These are phyloP conservation scores for Melanocharis versteri DNA, from an alignment of 2,113 vertebrate genomes.

Conservation along the genomic window DNA sequence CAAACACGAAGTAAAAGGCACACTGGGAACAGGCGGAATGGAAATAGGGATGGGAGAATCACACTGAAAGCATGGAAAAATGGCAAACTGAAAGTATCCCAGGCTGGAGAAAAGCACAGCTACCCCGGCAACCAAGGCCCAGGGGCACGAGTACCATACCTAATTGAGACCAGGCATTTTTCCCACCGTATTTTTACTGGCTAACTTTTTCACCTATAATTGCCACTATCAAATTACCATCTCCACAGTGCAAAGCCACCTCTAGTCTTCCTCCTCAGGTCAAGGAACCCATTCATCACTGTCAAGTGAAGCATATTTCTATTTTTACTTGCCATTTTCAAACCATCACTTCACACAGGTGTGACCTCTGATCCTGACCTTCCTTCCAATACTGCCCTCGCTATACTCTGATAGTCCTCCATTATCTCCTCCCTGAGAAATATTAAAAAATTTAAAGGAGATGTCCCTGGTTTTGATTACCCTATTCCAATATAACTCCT, in stretches of 20 bases:
- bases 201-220: constrained; percentile 24
- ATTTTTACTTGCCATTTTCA: constrained; percentile 30
- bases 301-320: background rate
- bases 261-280: constrained; percentile 15
- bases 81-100: background rate
- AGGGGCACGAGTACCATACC: background rate
- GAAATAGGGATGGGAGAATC: background rate
- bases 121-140: accelerated
- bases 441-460: constrained; percentile 18
- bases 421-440: constrained; percentile 18
- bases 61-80: background rate
- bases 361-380: constrained; percentile 31
- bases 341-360: constrained; percentile 7
- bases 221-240: constrained; percentile 13
- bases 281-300: constrained; percentile 23
- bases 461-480: constrained; percentile 45
- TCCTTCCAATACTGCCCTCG: background rate
- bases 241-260: background rate
- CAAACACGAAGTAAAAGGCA: background rate
- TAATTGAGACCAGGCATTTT: background rate
- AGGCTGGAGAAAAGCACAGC: background rate
- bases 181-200: background rate
- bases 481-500: constrained; percentile 13
- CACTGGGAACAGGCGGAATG: background rate
- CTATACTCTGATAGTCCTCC: background rate